phyloP scores from a whole-genome alignment of 2,113 vertebrate genomes.

The Limnothrissa miodon region DNA sequence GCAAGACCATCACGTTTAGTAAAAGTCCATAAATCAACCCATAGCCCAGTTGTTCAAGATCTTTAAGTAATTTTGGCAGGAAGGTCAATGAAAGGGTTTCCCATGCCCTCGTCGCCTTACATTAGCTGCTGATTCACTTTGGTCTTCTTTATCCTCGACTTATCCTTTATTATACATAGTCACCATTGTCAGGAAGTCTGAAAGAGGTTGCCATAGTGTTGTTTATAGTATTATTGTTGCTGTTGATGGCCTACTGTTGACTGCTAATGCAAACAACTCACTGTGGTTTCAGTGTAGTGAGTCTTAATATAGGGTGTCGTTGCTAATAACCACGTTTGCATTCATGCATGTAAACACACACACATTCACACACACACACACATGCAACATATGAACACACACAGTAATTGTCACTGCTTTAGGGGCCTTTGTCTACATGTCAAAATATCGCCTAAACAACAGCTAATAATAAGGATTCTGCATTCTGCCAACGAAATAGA shows the following conservation, averaged over 20 bases:
- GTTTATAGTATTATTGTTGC: no score
- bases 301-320: not conserved
- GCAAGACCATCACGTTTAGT: no score
- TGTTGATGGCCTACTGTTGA: not conserved
- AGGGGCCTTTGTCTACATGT: not conserved
- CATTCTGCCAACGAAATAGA: not conserved
- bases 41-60: no score
- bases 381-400: not conserved
- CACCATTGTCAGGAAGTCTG: no score
- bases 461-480: not conserved
- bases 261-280: not conserved
- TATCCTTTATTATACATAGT: no score
- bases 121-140: no score
- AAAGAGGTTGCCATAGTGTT: no score
- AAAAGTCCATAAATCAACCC: no score
- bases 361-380: not conserved
- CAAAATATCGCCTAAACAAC: not conserved
- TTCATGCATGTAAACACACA: not conserved
- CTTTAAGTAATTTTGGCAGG: no score
- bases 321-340: not conserved
- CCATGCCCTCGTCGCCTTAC: no score
- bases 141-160: no score
- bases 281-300: not conserved
- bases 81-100: no score
- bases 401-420: not conserved